Percentiles rank a stretch among this genome's conserved stretches.
Evolutionary conservation across 2,888 invertebrate genomes (phyloP).

Genomic region (Euclidia mi): DNA sequence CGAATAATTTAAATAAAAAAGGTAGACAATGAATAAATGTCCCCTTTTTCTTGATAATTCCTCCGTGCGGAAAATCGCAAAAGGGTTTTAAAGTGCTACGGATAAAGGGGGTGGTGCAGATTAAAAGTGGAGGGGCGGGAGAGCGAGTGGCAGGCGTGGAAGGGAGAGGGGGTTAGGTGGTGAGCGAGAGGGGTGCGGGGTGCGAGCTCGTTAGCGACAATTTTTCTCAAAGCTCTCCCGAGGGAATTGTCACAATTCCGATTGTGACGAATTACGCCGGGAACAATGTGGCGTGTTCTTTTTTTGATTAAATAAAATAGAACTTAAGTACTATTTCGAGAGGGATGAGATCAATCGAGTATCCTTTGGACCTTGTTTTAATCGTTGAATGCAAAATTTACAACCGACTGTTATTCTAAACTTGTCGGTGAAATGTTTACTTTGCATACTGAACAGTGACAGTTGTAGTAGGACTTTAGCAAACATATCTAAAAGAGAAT

Average conservation of each 20-base stretch:
- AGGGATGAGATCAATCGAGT: conserved; percentile 37
- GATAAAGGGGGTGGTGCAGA: conserved; percentile 77
- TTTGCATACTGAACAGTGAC: not conserved
- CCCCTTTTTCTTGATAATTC: conserved; percentile 82
- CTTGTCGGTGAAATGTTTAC: not conserved
- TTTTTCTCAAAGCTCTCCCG: conserved; percentile 88
- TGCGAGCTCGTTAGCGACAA: conserved; percentile 87
- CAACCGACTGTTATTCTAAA: not conserved
- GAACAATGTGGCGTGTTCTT: conserved; percentile 73
- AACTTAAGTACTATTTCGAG: conserved; percentile 55
- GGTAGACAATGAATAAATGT: conserved; percentile 75
- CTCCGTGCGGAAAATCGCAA: conserved; percentile 83
- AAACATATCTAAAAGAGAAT: no score
- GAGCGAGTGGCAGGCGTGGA: conserved; percentile 42
- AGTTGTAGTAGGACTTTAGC: no score
- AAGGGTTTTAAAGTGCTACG: conserved; percentile 88
- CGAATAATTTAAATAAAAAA: conserved; percentile 46
- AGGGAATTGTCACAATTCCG: conserved; percentile 87
- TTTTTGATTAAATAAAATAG: conserved; percentile 76
- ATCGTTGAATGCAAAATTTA: conserved; percentile 1
- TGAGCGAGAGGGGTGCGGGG: conserved; percentile 49
- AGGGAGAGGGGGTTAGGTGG: conserved; percentile 32
- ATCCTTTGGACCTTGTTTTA: conserved; percentile 11
- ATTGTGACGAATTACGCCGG: conserved; percentile 87
- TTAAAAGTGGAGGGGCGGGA: conserved; percentile 73